Conservation (phyloP, 2,113 vertebrate genomes). For the Chlorocebus sabaeus region DNA sequence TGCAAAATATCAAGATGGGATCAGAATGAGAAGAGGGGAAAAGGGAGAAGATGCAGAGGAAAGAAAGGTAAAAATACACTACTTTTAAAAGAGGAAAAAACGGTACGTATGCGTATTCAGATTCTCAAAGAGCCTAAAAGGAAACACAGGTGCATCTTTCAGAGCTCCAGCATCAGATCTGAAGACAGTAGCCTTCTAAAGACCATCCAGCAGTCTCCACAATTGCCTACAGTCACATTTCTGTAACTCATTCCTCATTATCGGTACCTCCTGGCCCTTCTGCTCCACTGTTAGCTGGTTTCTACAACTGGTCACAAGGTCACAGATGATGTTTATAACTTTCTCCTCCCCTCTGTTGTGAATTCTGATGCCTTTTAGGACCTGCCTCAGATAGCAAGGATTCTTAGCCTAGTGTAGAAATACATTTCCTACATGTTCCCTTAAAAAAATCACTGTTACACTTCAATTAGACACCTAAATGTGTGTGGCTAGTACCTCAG, state of each 20-base stretch:
- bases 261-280: neutral
- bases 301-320: neutral
- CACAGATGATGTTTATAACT: neutral
- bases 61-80: neutral
- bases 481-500: neutral
- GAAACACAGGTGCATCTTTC: neutral
- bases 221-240: rapidly evolving
- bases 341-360: neutral
- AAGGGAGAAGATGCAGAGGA: neutral
- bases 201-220: too few relatives aligned
- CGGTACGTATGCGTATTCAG: neutral
- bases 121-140: neutral
- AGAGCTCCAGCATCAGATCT: neutral
- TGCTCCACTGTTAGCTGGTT: neutral
- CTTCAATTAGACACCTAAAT: neutral
- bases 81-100: neutral
- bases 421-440: neutral
- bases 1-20: neutral
- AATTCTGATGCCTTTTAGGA: neutral
- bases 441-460: neutral
- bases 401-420: neutral
- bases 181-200: neutral
- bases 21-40: neutral
- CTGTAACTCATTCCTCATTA: neutral
- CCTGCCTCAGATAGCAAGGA: neutral